Evolutionary conservation across 2,113 vertebrate species (phyloP).

Genomic region (Macaca nemestrina): DNA sequence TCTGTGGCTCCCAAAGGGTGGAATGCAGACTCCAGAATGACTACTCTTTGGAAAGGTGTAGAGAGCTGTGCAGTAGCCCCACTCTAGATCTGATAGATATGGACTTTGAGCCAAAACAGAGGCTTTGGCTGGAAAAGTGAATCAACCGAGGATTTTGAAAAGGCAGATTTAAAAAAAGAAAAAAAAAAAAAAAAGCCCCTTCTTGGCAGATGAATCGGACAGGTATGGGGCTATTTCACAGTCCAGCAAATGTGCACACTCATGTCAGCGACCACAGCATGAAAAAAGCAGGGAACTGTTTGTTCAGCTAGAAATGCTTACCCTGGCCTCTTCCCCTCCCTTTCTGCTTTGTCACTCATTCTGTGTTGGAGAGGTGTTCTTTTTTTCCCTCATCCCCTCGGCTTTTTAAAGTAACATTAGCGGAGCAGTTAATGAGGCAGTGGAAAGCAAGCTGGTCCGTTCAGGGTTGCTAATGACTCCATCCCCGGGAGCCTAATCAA

Average conservation of each 20-base stretch:
- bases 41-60: rapidly evolving
- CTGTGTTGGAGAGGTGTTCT: slow-evolving; percentile 72
- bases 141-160: background rate
- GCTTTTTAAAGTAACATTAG: slow-evolving; percentile 86
- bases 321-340: slow-evolving; percentile 60
- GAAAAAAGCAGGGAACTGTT: slow-evolving; percentile 76
- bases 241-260: slow-evolving; percentile 56
- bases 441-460: slow-evolving; percentile 86
- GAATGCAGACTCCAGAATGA: background rate
- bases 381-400: background rate
- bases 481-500: slow-evolving; percentile 93
- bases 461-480: slow-evolving; percentile 90
- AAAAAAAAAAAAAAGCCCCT: background rate
- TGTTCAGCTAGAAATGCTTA: slow-evolving; percentile 80
- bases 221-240: slow-evolving; percentile 34
- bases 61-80: background rate
- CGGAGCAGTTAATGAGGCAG: slow-evolving; percentile 87
- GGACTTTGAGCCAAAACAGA: background rate
- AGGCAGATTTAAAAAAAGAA: background rate
- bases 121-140: background rate
- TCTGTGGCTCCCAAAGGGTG: background rate
- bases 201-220: background rate
- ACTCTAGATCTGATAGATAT: background rate
- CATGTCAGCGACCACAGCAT: slow-evolving; percentile 54
- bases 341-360: slow-evolving; percentile 65